Conservation (phyloP, 2,888 invertebrate genomes). For the Pyrrhia umbra region DNA sequence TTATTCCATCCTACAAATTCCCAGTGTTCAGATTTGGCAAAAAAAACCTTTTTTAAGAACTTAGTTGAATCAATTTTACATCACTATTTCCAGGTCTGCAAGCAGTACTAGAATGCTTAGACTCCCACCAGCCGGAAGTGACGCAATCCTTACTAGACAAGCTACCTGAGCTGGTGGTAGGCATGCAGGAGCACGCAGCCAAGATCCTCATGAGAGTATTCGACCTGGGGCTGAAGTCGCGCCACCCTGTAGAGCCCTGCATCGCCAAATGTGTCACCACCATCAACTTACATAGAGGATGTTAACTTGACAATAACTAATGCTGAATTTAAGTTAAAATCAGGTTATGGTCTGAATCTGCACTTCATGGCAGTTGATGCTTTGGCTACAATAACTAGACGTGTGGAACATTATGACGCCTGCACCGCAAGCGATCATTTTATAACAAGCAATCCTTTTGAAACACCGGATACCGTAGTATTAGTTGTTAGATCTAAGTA, state of each 20-base stretch:
- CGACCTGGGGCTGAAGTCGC: conserved; percentile 94
- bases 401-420: no score
- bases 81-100: conserved; percentile 90
- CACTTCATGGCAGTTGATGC: no score
- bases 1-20: neutral
- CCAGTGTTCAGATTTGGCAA: neutral
- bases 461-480: conserved; percentile 1
- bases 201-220: conserved; percentile 95
- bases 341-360: no score
- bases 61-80: no score
- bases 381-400: no score
- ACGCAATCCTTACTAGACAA: conserved; percentile 94
- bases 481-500: conserved; percentile 34
- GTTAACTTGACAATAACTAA: conserved; percentile 77
- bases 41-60: neutral
- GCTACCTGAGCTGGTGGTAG: conserved; percentile 95
- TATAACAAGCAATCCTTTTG: neutral
- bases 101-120: conserved; percentile 95
- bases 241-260: conserved; percentile 93
- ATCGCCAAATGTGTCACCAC: conserved; percentile 95
- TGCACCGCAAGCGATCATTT: no score
- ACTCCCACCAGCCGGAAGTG: conserved; percentile 94
- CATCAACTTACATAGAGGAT: conserved; percentile 95
- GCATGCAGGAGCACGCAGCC: conserved; percentile 96
- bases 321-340: no score